A percentile compares a stretch with the other conserved stretches of the same genome.
Conservation (phyloP, 1,140 invertebrate species). For the Brachionus plicatilis region DNA sequence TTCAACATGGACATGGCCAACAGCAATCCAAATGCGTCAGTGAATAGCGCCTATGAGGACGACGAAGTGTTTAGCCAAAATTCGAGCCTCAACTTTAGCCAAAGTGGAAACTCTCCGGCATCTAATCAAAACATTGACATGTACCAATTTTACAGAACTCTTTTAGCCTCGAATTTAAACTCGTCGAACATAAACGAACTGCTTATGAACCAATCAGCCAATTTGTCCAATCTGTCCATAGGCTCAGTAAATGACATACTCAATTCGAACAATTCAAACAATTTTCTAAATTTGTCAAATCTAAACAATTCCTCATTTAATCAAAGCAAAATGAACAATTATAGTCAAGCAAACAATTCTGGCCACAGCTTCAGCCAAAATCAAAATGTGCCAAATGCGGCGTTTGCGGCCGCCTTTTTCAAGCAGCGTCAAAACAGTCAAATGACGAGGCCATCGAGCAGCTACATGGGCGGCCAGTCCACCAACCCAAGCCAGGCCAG, state of each 20-base stretch:
- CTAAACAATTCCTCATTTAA: constrained; percentile 8
- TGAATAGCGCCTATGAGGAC: constrained; percentile 4
- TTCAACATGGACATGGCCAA: not conserved
- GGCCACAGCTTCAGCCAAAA: not conserved
- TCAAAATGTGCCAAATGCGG: not conserved
- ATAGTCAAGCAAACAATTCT: not conserved
- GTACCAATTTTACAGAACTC: constrained; percentile 10
- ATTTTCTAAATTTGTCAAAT: constrained; percentile 2
- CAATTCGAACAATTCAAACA: constrained; percentile 13
- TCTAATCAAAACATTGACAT: constrained; percentile 10
- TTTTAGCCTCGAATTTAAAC: not conserved
- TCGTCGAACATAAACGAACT: not conserved
- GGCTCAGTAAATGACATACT: not conserved
- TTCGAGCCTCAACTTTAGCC: not conserved
- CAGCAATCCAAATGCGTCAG: constrained; percentile 3
- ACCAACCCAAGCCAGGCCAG: not conserved
- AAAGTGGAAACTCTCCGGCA: not conserved
- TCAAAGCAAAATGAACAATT: constrained; percentile 12
- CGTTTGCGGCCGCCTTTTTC: not conserved
- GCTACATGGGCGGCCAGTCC: not conserved
- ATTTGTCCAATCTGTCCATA: constrained; percentile 14
- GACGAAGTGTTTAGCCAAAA: constrained; percentile 1
- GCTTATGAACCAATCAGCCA: not conserved
- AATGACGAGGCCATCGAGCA: not conserved
- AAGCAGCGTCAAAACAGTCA: not conserved